phyloP scores from a whole-genome alignment of 2,888 invertebrate genomes.

The Drosophila anomalipes region DNA sequence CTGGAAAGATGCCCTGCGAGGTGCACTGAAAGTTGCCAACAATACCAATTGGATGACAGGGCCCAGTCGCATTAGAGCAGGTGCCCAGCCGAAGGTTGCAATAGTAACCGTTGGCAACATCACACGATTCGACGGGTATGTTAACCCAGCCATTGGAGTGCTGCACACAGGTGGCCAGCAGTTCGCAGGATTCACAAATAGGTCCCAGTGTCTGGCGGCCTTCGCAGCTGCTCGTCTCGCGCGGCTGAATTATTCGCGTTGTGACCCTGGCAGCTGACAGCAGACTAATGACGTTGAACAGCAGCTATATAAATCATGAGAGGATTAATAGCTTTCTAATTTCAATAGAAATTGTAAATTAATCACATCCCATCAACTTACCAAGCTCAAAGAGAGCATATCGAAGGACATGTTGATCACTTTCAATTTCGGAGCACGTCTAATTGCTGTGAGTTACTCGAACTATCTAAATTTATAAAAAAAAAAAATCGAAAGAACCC shows the following conservation, averaged over 20 bases:
- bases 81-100: slow-evolving; percentile 81
- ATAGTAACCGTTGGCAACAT: slow-evolving; percentile 82
- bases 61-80: slow-evolving; percentile 84
- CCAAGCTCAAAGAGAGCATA: slow-evolving; percentile 45
- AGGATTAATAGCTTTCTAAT: neutral
- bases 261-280: slow-evolving; percentile 45
- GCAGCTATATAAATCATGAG: slow-evolving; percentile 28
- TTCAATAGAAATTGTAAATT: neutral
- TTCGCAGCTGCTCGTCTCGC: slow-evolving; percentile 82
- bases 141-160: slow-evolving; percentile 84
- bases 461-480: slow-evolving; percentile 66
- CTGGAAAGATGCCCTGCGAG: slow-evolving; percentile 84
- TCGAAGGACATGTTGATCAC: slow-evolving; percentile 52
- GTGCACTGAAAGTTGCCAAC: slow-evolving; percentile 85
- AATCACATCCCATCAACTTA: slow-evolving; percentile 18
- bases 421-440: slow-evolving; percentile 39
- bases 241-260: slow-evolving; percentile 67
- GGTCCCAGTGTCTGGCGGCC: slow-evolving; percentile 81
- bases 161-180: slow-evolving; percentile 83
- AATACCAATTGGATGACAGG: slow-evolving; percentile 84
- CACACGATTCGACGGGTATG: slow-evolving; percentile 84
- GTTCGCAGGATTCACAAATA: slow-evolving; percentile 84
- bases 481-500: slow-evolving; percentile 16
- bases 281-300: slow-evolving; percentile 42
- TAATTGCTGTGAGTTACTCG: slow-evolving; percentile 45